These are phyloP conservation scores for Ariopsis seemanni DNA, from an alignment of 2,113 vertebrate genomes.

Conservation along the genomic window DNA sequence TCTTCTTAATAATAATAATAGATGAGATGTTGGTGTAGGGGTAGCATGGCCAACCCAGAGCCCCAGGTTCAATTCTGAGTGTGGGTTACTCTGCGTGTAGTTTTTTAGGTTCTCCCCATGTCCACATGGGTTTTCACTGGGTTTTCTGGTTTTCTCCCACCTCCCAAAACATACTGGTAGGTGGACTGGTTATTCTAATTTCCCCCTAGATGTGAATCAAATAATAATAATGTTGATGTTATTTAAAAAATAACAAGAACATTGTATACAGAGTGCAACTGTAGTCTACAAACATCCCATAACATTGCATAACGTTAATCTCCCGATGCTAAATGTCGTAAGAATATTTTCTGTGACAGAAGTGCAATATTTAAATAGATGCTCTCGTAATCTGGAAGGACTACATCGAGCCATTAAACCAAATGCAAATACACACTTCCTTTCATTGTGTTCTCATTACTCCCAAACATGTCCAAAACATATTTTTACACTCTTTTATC, in stretches of 20 bases:
- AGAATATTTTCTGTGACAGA: constrained; percentile 4
- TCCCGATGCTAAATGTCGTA: neutral
- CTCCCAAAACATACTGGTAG: neutral
- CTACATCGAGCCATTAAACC: neutral
- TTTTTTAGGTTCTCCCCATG: neutral
- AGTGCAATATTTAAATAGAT: neutral
- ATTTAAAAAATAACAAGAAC: neutral
- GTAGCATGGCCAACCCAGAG: neutral
- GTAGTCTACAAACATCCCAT: neutral
- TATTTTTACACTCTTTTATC: neutral
- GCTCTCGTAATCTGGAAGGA: neutral
- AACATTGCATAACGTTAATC: neutral
- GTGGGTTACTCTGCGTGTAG: neutral
- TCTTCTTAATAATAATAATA: neutral
- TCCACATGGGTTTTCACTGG: neutral
- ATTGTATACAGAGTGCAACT: neutral
- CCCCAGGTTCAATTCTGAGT: neutral
- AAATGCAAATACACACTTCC: neutral
- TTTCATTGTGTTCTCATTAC: neutral
- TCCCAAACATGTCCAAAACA: constrained; percentile 1
- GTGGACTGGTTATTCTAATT: neutral
- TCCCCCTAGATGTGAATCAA: neutral
- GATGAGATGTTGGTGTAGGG: neutral
- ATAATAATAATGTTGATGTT: neutral
- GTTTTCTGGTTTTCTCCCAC: neutral